These are phyloP conservation scores for Carettochelys insculpta DNA, from an alignment of 2,113 vertebrate species.

Conservation along the genomic window DNA sequence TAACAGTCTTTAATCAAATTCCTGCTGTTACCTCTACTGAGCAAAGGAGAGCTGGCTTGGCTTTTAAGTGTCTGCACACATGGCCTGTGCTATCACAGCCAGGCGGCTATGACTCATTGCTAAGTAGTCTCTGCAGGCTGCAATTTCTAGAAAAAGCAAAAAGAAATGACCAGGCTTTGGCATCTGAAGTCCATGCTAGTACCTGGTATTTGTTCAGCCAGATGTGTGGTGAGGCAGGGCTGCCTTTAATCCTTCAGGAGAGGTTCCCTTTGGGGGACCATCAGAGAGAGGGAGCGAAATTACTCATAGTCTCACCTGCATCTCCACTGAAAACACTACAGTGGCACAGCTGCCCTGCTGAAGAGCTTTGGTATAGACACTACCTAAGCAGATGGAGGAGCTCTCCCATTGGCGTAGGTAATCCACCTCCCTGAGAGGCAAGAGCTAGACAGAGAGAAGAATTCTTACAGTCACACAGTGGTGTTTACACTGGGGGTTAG, in stretches of 20 bases:
- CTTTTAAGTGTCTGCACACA: conserved; percentile 24
- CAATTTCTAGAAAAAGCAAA: conserved; percentile 42
- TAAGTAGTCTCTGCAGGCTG: conserved; percentile 28
- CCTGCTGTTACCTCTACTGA: conserved; percentile 58
- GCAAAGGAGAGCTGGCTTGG: conserved; percentile 50
- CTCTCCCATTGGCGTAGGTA: not conserved
- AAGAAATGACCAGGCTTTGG: conserved; percentile 39
- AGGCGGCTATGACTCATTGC: conserved; percentile 50
- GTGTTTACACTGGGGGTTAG: not conserved
- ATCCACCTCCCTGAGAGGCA: not conserved
- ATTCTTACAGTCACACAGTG: not conserved
- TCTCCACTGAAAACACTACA: not conserved
- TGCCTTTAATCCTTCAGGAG: conserved; percentile 36
- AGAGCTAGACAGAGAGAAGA: not conserved
- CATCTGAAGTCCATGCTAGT: conserved; percentile 40
- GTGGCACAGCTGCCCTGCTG: not conserved
- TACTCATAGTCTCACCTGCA: not conserved
- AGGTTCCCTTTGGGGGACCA: not conserved
- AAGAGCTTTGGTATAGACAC: not conserved
- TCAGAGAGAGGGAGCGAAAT: not conserved
- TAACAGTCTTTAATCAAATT: conserved; percentile 58
- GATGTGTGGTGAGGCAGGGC: not conserved
- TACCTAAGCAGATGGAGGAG: not conserved
- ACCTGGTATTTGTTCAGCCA: conserved; percentile 46
- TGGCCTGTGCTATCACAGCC: conserved; percentile 32